A percentile compares a stretch with the other conserved stretches of the same genome.
Evolutionary conservation across 1,140 invertebrate genomes (phyloP).

Genomic region (Lucilia cuprina): DNA sequence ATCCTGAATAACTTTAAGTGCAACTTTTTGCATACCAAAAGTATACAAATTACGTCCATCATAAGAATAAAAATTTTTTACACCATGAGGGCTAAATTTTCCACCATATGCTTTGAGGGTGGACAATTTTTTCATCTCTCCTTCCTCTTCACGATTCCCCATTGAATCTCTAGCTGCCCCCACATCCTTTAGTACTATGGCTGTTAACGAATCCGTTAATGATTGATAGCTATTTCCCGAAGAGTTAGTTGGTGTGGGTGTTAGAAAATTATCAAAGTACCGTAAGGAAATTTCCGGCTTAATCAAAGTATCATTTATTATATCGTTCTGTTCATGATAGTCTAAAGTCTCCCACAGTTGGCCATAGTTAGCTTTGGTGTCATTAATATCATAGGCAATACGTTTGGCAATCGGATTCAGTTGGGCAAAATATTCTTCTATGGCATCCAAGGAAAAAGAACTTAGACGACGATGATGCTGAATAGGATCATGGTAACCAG

Average conservation of each 20-base stretch:
- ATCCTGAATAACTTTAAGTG: conserved; percentile 33
- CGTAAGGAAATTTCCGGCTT: conserved; percentile 37
- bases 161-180: background rate
- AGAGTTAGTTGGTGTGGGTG: background rate
- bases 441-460: conserved; percentile 6
- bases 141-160: background rate
- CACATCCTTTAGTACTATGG: conserved; percentile 18
- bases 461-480: background rate
- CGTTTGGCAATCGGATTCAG: conserved; percentile 38
- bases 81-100: background rate
- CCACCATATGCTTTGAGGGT: background rate
- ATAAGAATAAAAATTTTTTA: background rate
- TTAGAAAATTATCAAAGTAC: conserved; percentile 36
- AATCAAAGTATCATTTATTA: conserved; percentile 39
- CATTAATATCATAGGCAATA: conserved; percentile 35
- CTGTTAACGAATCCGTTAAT: conserved; percentile 1
- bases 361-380: conserved; percentile 31
- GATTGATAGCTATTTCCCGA: background rate
- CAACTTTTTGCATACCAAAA: conserved; percentile 25
- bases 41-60: conserved; percentile 37
- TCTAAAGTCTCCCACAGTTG: conserved; percentile 34
- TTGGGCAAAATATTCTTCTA: conserved; percentile 36
- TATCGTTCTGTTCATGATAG: conserved; percentile 36
- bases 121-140: background rate
- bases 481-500: conserved; percentile 16